A percentile compares a stretch with the other conserved stretches of the same genome.
Conservation (phyloP, 2,797 vertebrate genomes). For the Intellagama lesueurii region DNA sequence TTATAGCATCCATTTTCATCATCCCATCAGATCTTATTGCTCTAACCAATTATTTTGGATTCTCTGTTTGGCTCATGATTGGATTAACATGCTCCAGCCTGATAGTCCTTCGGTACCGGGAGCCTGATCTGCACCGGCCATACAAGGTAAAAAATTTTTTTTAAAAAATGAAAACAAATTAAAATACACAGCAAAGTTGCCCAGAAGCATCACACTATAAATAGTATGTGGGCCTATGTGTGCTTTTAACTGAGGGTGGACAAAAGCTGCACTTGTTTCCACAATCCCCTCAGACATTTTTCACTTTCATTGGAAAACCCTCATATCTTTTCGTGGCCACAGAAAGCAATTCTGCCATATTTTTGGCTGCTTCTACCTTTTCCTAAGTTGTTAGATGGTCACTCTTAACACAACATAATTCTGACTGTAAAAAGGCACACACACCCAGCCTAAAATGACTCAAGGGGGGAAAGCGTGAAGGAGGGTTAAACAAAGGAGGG, state of each 20-base stretch:
- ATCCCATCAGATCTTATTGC: constrained; percentile 74
- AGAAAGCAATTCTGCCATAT: too few species aligned
- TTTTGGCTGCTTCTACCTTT: too few species aligned
- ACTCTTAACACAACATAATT: too few species aligned
- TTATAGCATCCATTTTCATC: constrained; percentile 74
- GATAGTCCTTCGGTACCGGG: constrained; percentile 76
- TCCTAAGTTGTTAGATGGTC: too few species aligned
- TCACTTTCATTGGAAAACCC: too few species aligned
- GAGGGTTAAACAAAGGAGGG: too few species aligned
- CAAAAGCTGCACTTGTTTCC: too few species aligned
- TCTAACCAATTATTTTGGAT: constrained; percentile 77
- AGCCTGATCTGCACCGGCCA: constrained; percentile 75
- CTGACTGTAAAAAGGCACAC: too few species aligned
- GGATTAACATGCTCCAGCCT: constrained; percentile 74
- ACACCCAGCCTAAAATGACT: too few species aligned
- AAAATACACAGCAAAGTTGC: background rate
- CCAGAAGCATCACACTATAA: background rate
- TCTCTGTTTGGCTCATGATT: constrained; percentile 71
- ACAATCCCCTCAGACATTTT: too few species aligned
- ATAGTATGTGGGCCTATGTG: background rate
- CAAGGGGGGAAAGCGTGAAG: too few species aligned
- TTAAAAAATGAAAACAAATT: background rate
- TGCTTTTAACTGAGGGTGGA: background rate
- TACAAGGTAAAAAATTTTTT: constrained; percentile 75
- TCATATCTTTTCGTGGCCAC: too few species aligned